Percentiles rank a stretch among this genome's conserved stretches.
Evolutionary conservation across 2,888 invertebrate genomes (phyloP).

Genomic region (Chouioia cunea): DNA sequence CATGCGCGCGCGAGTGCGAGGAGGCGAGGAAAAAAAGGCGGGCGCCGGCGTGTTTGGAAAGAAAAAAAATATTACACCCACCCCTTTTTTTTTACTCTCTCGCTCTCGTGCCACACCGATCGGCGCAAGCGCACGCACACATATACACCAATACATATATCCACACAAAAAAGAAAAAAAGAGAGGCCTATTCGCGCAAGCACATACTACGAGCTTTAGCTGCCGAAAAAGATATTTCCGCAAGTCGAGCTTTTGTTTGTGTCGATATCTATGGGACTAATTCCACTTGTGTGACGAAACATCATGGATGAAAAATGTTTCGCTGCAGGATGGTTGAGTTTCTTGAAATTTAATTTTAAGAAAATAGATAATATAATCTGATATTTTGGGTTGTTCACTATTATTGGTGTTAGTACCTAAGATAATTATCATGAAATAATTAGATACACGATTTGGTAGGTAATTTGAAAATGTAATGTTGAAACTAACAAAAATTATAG

Average conservation of each 20-base stretch:
- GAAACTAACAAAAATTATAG: too few relatives aligned
- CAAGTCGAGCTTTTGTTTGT: constrained; percentile 32
- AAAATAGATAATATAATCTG: too few relatives aligned
- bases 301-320: not conserved
- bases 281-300: not conserved
- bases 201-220: not conserved
- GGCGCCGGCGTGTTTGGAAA: constrained; percentile 55
- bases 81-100: constrained; percentile 46
- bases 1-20: constrained; percentile 13
- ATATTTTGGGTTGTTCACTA: too few relatives aligned
- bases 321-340: not conserved
- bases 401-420: too few relatives aligned
- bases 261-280: constrained; percentile 42
- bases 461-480: too few relatives aligned
- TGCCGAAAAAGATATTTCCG: constrained; percentile 37
- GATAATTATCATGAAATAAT: too few relatives aligned
- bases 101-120: constrained; percentile 16
- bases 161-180: not conserved
- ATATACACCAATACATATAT: constrained; percentile 18
- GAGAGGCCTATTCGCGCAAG: constrained; percentile 16
- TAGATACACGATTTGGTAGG: too few relatives aligned
- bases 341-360: too few relatives aligned
- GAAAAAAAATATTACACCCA: constrained; percentile 67
- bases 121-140: not conserved
- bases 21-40: constrained; percentile 46